Evolutionary conservation across 2,113 vertebrate species (phyloP), one percentile per base, ranked within the genome.

Genomic region (Platichthys flesus): DNA sequence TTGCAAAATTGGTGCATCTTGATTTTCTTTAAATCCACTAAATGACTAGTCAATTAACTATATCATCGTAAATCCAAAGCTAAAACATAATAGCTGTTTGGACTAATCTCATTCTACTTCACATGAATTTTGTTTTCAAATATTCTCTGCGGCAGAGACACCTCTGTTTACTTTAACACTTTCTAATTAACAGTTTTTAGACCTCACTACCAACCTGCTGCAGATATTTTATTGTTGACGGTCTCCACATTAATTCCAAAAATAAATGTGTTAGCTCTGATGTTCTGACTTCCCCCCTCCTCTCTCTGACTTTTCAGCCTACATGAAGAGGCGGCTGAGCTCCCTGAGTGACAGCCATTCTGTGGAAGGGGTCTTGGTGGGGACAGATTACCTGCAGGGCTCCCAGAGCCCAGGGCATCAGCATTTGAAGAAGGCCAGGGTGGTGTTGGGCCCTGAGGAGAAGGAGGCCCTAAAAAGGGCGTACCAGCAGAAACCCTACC

Each of bases 401-500:
- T 95, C 96, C 88, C 92, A 92, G 79, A 98, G 97, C 79, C 97
- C 97, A 0, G 97, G 96, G 84, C 96, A 98, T 84, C 96, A 96
- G 88, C 97, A 98, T 47, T 94, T 98, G 78, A 98, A 98, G 94
- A 98, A 98, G 65, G 94, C 97, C 58, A 91, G 97, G 1, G 97
- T 98, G 79, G 97, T 98, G 87, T 81, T 98, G 94, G 97, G 97
- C 21, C 97, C 97, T 0, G 97, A 98, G 74, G 97, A 98, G 91
- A 98, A 98, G 55, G 97, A 98, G 92, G 97, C 97, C 51, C 95
- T 99, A 79, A 99, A 94, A 67, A 89, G 65, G 66, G 94, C 94
- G 23, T 99, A 99, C 92, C 97, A 99, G 94, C 96, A 99, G 95
- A 98, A 94, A 95, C 98, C 98, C 91, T 99, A 99, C 89, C 98